Base-by-base conservation (phyloP, 2,797 vertebrate genomes). In the Pseudomugil gertrudae region DNA sequence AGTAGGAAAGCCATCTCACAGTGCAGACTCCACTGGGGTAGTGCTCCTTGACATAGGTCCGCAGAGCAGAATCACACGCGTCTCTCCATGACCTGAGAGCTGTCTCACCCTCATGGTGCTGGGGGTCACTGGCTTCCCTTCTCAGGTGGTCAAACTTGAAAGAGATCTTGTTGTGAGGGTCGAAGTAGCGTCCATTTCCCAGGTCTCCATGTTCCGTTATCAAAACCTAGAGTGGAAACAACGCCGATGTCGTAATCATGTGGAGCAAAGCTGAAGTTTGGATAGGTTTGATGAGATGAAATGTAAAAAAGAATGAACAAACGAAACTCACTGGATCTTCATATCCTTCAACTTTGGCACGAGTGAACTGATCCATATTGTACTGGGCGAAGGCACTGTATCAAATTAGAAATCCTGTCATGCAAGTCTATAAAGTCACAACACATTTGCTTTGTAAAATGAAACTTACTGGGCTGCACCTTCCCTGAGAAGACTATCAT, bases 281-380 rank as follows among this genome's bases (percentile, higher is more conserved):
- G 1, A 5, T 15, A 1, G 11, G 26, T 61, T 40, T 0, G 61
- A 23, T n/a, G 40, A 66, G 9, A 56, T 68, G 9, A 17, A 40
- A 40, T 15, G 4, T 11, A 33, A 33, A 1, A 33, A 2, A 33
- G 10, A 5, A 30, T 35, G 35, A 48, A 1, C n/a, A 40, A 23
- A 60, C 9, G 4, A 52, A 9, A 21, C 87, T 89, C 83, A 93
- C 97, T 95, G 95, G 94, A 76, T 98, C 96, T 33, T 98, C 96
- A 62, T 94, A 95, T 52, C 95, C 96, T 67, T 96, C 95, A 87
- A 97, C 92, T 92, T 95, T 97, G 89, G 95, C 95, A 0, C 94
- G 94, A 4, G 94, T 96, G 89, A 99, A 98, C 92, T 98, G 96
- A 89, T 98, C 97, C 96, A 98, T 98, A 88, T 99, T 98, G 86